Percentiles rank a stretch among this genome's conserved stretches.
Conservation (phyloP, 92 coral and sea anemone species). For the Siderastrea siderea region DNA sequence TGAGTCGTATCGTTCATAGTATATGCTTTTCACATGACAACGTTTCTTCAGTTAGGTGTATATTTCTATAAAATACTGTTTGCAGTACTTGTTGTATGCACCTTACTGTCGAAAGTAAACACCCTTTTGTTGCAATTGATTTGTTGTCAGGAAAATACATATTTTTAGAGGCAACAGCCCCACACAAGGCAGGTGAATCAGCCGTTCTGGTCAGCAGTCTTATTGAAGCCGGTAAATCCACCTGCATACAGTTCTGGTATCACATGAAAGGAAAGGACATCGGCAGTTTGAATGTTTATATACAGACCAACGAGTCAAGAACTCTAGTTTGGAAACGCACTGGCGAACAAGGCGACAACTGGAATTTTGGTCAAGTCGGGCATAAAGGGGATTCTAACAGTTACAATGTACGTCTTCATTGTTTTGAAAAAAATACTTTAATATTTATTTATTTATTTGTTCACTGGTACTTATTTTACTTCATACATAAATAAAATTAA, state of each 20-base stretch:
- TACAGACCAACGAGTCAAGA: slow-evolving; percentile 51
- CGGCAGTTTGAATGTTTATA: slow-evolving; percentile 64
- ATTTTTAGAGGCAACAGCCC: slow-evolving; percentile 75
- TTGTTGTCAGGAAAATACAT: slow-evolving; percentile 74
- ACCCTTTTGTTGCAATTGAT: neutral
- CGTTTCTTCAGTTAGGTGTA: neutral
- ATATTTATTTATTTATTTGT: no score
- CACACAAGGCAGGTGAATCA: slow-evolving; percentile 43
- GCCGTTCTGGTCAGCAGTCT: slow-evolving; percentile 59
- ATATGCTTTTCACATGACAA: no score
- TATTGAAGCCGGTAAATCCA: slow-evolving; percentile 39
- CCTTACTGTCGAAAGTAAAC: neutral
- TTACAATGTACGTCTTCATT: slow-evolving; percentile 8
- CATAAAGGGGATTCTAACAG: slow-evolving; percentile 14
- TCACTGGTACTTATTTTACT: no score
- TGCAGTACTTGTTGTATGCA: neutral
- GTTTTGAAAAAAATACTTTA: neutral
- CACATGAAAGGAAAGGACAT: slow-evolving; percentile 83
- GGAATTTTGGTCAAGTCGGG: slow-evolving; percentile 86
- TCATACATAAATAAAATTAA: no score
- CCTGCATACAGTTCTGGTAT: slow-evolving; percentile 87
- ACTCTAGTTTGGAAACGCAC: slow-evolving; percentile 65
- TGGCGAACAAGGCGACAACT: slow-evolving; percentile 66
- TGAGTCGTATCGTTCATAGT: no score
- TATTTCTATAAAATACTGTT: no score